Evolutionary conservation across 53 echinoderm and acorn worm genomes (phyloP).

Genomic region (Arbacia lixula): DNA sequence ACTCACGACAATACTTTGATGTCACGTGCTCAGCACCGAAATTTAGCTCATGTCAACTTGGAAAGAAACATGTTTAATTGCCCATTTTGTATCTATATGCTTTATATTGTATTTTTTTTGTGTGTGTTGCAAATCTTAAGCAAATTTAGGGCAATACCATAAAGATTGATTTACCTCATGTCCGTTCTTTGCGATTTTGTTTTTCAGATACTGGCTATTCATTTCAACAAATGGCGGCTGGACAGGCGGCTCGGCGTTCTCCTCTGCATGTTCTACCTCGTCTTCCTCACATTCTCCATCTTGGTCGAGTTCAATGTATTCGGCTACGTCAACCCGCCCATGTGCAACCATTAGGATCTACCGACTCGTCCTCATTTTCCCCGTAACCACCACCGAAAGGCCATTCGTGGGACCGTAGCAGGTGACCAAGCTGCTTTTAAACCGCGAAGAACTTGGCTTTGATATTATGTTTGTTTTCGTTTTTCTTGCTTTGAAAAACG

Average conservation of each 20-base stretch:
- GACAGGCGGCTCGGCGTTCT: slow-evolving; percentile 76
- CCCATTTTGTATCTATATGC: not conserved
- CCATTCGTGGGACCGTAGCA: too few relatives aligned
- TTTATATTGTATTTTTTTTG: not conserved
- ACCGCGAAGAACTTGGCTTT: too few relatives aligned
- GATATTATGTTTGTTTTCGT: too few relatives aligned
- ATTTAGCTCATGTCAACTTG: too few relatives aligned
- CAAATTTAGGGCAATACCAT: not conserved
- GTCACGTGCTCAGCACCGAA: too few relatives aligned
- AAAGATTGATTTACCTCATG: not conserved
- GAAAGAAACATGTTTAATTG: too few relatives aligned
- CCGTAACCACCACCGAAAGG: too few relatives aligned
- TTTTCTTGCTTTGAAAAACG: not conserved
- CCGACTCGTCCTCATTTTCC: too few relatives aligned
- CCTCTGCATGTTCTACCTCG: slow-evolving; percentile 68
- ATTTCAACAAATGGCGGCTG: slow-evolving; percentile 92
- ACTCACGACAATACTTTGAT: too few relatives aligned
- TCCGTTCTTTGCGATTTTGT: too few relatives aligned
- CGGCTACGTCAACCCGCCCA: slow-evolving; percentile 94
- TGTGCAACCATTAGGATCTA: slow-evolving; percentile 64
- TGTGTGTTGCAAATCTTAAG: not conserved
- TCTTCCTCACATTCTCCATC: slow-evolving; percentile 84
- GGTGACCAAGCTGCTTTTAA: not conserved
- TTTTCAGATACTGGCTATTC: slow-evolving; percentile 79
- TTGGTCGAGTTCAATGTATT: slow-evolving; percentile 92